Percentiles rank a stretch among this genome's conserved stretches.
Conservation (phyloP, 30 jellyfish, hydroid and myxozoan species). For the Pelagia noctiluca region DNA sequence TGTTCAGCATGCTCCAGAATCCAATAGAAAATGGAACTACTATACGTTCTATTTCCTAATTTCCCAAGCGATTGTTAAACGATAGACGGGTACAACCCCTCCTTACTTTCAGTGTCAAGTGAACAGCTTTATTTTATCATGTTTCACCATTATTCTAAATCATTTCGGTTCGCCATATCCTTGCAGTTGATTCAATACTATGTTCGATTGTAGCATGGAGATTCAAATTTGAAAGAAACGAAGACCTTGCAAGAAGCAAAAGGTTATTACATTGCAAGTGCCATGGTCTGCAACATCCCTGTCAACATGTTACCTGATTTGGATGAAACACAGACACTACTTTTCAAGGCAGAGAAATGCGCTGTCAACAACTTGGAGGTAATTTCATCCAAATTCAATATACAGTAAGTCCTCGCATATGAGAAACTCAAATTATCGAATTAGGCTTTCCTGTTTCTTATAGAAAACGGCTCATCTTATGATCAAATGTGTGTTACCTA, state of each 20-base stretch:
- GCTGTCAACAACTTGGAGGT: constrained; percentile 31
- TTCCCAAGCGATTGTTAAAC: too few species aligned
- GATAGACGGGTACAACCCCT: too few species aligned
- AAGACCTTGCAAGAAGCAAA: constrained; percentile 17
- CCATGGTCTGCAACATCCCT: constrained; percentile 34
- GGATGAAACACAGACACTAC: constrained; percentile 2
- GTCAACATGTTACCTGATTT: background rate
- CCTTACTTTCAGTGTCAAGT: background rate
- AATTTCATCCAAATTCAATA: background rate
- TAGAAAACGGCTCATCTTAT: too few species aligned
- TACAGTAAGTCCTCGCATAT: too few species aligned
- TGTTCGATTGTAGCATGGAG: constrained; percentile 1
- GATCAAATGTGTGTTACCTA: too few species aligned
- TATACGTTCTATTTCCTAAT: too few species aligned
- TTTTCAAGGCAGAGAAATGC: constrained; percentile 34
- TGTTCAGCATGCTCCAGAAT: too few species aligned
- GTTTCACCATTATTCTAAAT: background rate
- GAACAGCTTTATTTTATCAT: too few species aligned
- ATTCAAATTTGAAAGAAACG: background rate
- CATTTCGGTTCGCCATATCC: background rate
- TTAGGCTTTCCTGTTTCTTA: too few species aligned
- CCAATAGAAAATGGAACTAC: too few species aligned
- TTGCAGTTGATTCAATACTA: too few species aligned
- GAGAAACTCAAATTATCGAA: too few species aligned
- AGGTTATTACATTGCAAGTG: constrained; percentile 39